A percentile compares a stretch with the other conserved stretches of the same genome.
Conservation (phyloP, 2,797 vertebrate genomes). For the Mormyrops attenuatus region DNA sequence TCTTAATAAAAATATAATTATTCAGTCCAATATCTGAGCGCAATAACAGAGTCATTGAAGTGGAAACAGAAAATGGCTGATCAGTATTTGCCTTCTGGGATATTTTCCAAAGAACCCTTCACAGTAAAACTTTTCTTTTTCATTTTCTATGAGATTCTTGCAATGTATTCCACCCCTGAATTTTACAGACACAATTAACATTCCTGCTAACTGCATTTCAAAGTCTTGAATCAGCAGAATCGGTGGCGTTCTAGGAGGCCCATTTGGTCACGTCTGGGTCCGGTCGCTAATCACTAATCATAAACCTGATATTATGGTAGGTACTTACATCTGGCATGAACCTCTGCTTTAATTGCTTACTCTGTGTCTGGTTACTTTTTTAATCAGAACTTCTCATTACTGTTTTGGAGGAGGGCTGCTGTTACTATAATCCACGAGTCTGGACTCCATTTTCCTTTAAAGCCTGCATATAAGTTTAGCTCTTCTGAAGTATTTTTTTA, state of each 20-base stretch:
- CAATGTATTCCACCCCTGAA: neutral
- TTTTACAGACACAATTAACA: conserved; percentile 10
- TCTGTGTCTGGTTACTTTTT: neutral
- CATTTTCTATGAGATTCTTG: neutral
- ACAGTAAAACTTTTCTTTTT: conserved; percentile 6
- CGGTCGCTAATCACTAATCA: neutral
- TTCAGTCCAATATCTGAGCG: neutral
- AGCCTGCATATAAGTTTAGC: neutral
- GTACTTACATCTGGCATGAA: neutral
- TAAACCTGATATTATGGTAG: neutral
- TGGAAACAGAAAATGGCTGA: conserved; percentile 2
- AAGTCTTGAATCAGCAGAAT: conserved; percentile 1
- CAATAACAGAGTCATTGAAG: neutral
- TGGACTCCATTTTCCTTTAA: neutral
- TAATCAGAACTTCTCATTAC: neutral
- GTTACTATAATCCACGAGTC: neutral
- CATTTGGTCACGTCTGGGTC: neutral
- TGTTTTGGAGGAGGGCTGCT: neutral
- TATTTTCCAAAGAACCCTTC: neutral
- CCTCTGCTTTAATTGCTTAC: neutral
- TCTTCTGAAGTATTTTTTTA: neutral
- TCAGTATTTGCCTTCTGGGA: conserved; percentile 3
- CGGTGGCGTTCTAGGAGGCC: neutral
- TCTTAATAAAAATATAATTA: neutral
- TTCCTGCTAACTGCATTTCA: neutral